phyloP scores from a whole-genome alignment of 2,888 invertebrate species.

The Clepsis dumicolana region DNA sequence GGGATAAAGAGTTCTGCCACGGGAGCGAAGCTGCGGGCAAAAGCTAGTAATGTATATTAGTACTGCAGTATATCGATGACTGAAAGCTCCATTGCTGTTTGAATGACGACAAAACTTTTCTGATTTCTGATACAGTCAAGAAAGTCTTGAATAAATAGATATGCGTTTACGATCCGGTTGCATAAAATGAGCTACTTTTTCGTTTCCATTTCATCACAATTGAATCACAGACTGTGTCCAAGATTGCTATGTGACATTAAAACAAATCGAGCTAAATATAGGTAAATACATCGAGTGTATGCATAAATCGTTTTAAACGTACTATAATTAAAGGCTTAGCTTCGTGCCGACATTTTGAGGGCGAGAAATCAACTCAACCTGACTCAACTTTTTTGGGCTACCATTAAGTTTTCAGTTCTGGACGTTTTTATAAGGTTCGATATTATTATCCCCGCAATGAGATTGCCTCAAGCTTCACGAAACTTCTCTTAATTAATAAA shows the following conservation, averaged over 20 bases:
- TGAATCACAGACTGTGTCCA: not conserved
- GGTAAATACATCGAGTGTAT: too few species aligned
- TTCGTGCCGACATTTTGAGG: conserved; percentile 6
- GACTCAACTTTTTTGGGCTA: conserved; percentile 28
- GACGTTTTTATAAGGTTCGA: conserved; percentile 20
- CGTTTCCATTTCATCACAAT: too few species aligned
- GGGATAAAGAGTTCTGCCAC: too few species aligned
- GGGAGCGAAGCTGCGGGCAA: too few species aligned
- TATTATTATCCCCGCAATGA: conserved; percentile 31
- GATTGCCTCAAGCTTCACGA: conserved; percentile 15
- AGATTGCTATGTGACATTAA: not conserved
- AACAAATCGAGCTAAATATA: not conserved
- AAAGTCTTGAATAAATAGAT: too few species aligned
- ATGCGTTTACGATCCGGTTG: too few species aligned
- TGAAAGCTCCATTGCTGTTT: too few species aligned
- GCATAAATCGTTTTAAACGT: conserved; percentile 18
- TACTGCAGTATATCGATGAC: too few species aligned
- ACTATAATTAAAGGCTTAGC: conserved; percentile 10
- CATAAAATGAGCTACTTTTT: too few species aligned
- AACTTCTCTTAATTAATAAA: conserved; percentile 18
- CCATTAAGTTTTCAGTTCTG: conserved; percentile 13
- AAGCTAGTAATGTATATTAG: too few species aligned
- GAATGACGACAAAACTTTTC: too few species aligned
- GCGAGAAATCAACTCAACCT: conserved; percentile 28
- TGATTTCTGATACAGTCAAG: too few species aligned